Evolutionary conservation across 2,113 vertebrate species (phyloP).

Genomic region (Heterotis niloticus): DNA sequence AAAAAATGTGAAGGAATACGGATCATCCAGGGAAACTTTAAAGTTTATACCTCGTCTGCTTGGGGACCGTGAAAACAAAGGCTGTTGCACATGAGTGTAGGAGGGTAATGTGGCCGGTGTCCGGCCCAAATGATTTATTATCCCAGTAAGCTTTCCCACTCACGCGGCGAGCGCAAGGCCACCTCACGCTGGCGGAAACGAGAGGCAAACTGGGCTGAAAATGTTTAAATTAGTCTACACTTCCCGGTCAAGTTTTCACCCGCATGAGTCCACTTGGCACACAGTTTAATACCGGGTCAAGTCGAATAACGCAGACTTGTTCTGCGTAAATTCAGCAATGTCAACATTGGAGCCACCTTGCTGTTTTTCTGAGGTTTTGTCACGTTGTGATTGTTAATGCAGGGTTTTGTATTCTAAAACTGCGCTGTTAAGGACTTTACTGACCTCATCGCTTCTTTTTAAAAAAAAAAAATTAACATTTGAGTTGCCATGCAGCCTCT

Average conservation of each 20-base stretch:
- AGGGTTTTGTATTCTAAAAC: background rate
- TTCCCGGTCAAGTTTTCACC: background rate
- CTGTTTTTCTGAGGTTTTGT: background rate
- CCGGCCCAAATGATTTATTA: slow-evolving; percentile 78
- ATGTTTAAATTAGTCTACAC: slow-evolving; percentile 17
- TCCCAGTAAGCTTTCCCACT: slow-evolving; percentile 59
- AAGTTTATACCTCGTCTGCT: slow-evolving; percentile 45
- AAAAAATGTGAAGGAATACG: slow-evolving; percentile 37
- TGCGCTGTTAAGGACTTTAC: background rate
- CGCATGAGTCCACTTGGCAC: background rate
- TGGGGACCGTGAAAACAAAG: slow-evolving; percentile 56
- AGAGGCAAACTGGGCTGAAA: slow-evolving; percentile 56
- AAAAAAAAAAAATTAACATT: background rate
- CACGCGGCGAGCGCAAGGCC: slow-evolving; percentile 39
- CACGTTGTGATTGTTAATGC: background rate
- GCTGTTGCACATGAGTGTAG: slow-evolving; percentile 40
- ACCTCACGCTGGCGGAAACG: slow-evolving; percentile 57
- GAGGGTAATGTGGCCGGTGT: slow-evolving; percentile 60
- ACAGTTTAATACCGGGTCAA: background rate
- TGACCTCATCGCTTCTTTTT: background rate
- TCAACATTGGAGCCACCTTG: background rate
- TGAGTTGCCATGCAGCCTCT: slow-evolving; percentile 15
- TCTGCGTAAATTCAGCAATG: background rate
- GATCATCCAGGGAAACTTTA: slow-evolving; percentile 44
- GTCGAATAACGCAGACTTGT: background rate